These are phyloP conservation scores for Dicrurus megarhynchus DNA, from an alignment of 2,113 vertebrate genomes.

Conservation along the genomic window DNA sequence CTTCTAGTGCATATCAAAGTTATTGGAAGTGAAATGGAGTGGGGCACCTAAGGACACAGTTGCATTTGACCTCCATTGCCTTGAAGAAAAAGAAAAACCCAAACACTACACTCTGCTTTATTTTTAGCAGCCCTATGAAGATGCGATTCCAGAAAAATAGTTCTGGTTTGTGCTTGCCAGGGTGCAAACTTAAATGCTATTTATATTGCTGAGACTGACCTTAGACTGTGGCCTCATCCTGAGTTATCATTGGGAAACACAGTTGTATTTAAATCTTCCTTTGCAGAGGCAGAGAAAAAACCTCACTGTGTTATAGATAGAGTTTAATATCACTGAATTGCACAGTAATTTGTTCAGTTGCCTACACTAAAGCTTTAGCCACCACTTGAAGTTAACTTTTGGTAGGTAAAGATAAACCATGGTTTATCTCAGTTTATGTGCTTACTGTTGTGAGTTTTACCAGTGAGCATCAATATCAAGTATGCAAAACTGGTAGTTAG, in stretches of 20 bases:
- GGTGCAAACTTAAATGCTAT: background rate
- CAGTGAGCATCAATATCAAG: background rate
- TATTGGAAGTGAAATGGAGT: background rate
- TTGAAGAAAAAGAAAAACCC: background rate
- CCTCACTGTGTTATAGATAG: background rate
- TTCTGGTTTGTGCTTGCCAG: background rate
- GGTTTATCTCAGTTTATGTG: background rate
- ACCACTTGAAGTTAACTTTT: background rate
- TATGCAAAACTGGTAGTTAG: background rate
- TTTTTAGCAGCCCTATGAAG: background rate
- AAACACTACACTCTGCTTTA: rapidly evolving
- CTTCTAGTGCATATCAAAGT: rapidly evolving
- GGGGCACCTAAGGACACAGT: background rate
- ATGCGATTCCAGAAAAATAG: background rate
- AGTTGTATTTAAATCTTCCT: background rate
- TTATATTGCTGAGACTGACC: background rate
- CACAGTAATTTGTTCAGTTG: background rate
- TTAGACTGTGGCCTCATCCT: background rate
- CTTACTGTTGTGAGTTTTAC: background rate
- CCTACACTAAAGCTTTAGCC: background rate
- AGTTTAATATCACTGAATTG: background rate
- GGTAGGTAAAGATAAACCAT: background rate
- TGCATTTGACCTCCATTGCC: background rate
- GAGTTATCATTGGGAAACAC: background rate
- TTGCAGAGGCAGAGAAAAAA: background rate